Evolutionary conservation across 1,140 invertebrate genomes (phyloP).

Genomic region (Drosophila navojoa): DNA sequence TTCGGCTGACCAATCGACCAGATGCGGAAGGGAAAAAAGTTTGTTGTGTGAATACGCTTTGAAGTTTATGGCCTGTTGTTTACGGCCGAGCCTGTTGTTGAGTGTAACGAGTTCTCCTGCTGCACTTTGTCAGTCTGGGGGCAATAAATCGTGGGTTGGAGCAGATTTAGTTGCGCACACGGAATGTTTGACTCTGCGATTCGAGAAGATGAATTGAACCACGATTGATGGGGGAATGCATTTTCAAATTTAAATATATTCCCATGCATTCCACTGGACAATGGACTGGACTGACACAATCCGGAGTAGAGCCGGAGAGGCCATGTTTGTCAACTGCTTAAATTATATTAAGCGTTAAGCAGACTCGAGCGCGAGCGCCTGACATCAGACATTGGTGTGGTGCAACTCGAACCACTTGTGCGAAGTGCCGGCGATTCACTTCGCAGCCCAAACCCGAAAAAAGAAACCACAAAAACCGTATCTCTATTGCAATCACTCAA

Average conservation of each 20-base stretch:
- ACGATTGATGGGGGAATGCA: conserved; percentile 69
- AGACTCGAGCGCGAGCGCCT: not conserved
- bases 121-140: conserved; percentile 59
- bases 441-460: conserved; percentile 21
- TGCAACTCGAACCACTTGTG: conserved; percentile 9
- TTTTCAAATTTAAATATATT: conserved; percentile 12
- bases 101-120: conserved; percentile 31
- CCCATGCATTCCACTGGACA: too few species aligned
- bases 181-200: conserved; percentile 54
- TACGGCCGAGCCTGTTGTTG: conserved; percentile 23
- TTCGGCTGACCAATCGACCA: conserved; percentile 75
- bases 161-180: conserved; percentile 25
- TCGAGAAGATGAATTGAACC: conserved; percentile 67
- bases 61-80: conserved; percentile 44
- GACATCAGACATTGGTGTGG: not conserved
- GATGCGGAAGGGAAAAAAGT: conserved; percentile 44
- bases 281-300: too few species aligned
- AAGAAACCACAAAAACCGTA: conserved; percentile 76
- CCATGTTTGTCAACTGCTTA: not conserved
- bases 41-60: conserved; percentile 51
- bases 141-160: conserved; percentile 64
- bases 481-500: conserved; percentile 82
- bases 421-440: conserved; percentile 16
- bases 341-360: not conserved
- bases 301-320: too few species aligned